These are phyloP conservation scores for Ericerus pela DNA, from an alignment of 1,140 invertebrate species.

Conservation along the genomic window DNA sequence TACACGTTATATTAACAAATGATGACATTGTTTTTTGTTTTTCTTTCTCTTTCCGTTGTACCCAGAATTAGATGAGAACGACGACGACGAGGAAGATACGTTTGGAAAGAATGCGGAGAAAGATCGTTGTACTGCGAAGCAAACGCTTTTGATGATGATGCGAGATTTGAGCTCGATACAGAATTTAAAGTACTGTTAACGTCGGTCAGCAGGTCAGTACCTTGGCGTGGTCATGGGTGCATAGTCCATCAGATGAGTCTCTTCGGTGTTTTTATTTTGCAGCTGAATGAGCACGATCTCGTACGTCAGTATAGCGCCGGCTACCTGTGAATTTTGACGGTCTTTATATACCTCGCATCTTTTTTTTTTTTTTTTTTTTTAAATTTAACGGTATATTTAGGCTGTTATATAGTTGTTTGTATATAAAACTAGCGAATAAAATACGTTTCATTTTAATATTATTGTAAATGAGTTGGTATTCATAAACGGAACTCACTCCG, in stretches of 20 bases:
- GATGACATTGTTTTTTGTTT: neutral
- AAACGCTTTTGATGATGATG: neutral
- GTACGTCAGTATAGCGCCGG: constrained; percentile 53
- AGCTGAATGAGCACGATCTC: constrained; percentile 47
- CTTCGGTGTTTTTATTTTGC: constrained; percentile 19
- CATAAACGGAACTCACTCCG: constrained; percentile 21
- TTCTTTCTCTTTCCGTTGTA: neutral
- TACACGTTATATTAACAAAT: too few species aligned
- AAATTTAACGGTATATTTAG: too few species aligned
- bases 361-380: too few species aligned
- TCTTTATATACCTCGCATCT: too few species aligned
- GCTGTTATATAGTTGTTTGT: too few species aligned
- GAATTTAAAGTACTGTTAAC: constrained; percentile 1
- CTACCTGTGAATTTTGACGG: constrained; percentile 39
- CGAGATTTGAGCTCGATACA: neutral
- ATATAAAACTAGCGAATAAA: too few species aligned
- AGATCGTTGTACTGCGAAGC: neutral
- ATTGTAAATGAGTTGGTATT: neutral
- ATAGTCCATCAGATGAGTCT: neutral
- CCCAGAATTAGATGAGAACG: constrained; percentile 3
- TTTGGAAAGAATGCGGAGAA: neutral
- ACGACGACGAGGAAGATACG: neutral
- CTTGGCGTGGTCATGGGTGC: neutral
- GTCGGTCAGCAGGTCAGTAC: neutral
- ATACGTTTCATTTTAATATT: neutral